Evolutionary conservation across 1,140 invertebrate genomes (phyloP).

Genomic region (Heliconius himera): DNA sequence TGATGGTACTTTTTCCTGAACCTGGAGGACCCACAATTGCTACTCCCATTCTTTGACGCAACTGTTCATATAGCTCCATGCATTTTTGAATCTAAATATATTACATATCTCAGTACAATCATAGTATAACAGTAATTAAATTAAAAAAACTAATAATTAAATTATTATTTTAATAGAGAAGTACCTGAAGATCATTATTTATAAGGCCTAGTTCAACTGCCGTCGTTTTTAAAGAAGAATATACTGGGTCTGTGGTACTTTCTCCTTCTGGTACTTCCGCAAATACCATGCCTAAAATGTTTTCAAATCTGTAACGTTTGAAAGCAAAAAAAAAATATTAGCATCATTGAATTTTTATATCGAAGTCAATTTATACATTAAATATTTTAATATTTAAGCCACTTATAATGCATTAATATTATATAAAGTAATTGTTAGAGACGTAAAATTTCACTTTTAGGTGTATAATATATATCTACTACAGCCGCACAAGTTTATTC

Average conservation of each 20-base stretch:
- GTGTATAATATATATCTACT: too few relatives aligned
- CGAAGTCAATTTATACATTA: too few relatives aligned
- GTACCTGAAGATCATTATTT: slow-evolving; percentile 60
- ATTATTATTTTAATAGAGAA: neutral
- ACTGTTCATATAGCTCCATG: slow-evolving; percentile 96
- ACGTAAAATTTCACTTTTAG: too few relatives aligned
- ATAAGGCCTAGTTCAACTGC: slow-evolving; percentile 51
- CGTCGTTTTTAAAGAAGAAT: slow-evolving; percentile 47
- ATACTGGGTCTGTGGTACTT: slow-evolving; percentile 48
- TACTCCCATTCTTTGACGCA: slow-evolving; percentile 97
- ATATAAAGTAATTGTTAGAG: too few relatives aligned
- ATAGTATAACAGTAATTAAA: neutral
- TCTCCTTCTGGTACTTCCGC: slow-evolving; percentile 57
- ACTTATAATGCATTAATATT: too few relatives aligned
- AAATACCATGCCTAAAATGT: slow-evolving; percentile 68
- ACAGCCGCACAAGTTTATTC: too few relatives aligned
- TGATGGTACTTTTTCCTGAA: slow-evolving; percentile 96
- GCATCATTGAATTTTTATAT: neutral
- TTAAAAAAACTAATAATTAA: neutral
- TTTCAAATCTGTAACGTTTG: slow-evolving; percentile 64
- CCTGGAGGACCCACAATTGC: slow-evolving; percentile 97
- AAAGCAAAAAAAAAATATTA: slow-evolving; percentile 7
- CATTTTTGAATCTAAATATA: slow-evolving; percentile 89
- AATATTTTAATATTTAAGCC: too few relatives aligned
- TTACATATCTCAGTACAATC: neutral